Conservation (phyloP, 2,888 invertebrate genomes). For the Carterocephalus palaemon region DNA sequence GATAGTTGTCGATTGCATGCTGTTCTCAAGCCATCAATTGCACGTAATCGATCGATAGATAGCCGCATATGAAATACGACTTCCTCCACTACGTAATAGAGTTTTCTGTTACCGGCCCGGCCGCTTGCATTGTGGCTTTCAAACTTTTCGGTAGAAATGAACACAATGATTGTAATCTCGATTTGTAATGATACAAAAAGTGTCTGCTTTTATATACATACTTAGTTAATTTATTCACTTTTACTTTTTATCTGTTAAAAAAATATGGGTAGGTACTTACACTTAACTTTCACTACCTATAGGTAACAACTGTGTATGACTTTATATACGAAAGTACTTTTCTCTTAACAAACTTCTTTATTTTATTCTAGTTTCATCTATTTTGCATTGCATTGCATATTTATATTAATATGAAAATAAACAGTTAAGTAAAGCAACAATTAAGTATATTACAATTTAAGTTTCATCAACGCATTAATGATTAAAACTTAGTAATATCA, state of each 20-base stretch:
- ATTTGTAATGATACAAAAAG: conserved; percentile 26
- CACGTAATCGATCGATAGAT: conserved; percentile 30
- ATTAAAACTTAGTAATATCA: neutral
- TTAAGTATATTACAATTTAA: neutral
- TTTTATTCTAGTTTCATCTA: no score
- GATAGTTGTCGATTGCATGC: conserved; percentile 19
- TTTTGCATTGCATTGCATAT: no score
- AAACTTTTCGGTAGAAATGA: conserved; percentile 17
- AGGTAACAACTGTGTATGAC: no score
- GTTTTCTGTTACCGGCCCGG: conserved; percentile 15
- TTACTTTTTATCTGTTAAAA: neutral
- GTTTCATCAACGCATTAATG: neutral
- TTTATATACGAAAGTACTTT: no score
- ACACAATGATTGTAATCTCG: conserved; percentile 5
- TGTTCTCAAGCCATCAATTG: conserved; percentile 28
- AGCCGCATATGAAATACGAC: conserved; percentile 33
- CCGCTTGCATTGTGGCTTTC: conserved; percentile 11
- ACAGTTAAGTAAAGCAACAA: no score
- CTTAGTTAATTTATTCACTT: conserved; percentile 1
- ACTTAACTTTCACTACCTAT: neutral
- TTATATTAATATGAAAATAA: no score
- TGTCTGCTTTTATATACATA: conserved; percentile 5
- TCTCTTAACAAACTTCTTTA: no score
- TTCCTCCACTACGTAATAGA: conserved; percentile 32
- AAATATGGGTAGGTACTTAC: no score